Evolutionary conservation across 2,113 vertebrate genomes (phyloP).

Genomic region (Fulmarus glacialis): DNA sequence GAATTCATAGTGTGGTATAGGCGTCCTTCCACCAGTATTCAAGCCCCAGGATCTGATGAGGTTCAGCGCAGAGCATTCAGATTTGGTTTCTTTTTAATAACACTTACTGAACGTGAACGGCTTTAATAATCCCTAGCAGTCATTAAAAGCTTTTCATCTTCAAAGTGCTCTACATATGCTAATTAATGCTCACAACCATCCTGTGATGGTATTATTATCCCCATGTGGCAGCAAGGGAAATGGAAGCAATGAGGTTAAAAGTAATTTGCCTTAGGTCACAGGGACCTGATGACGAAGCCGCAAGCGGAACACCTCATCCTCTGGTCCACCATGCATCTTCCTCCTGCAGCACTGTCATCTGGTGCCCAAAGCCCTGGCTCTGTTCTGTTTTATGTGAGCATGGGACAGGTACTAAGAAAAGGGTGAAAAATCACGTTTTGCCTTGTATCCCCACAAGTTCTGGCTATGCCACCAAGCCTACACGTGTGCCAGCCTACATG

Average conservation of each 20-base stretch:
- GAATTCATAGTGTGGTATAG: background rate
- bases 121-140: slow-evolving; percentile 49
- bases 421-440: background rate
- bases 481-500: fast-evolving
- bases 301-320: background rate
- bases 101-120: slow-evolving; percentile 25
- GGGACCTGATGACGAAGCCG: background rate
- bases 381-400: background rate
- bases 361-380: background rate
- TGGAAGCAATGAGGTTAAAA: slow-evolving; percentile 47
- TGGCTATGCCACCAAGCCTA: background rate
- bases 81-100: slow-evolving; percentile 63
- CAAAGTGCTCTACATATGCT: slow-evolving; percentile 56
- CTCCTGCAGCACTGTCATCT: background rate
- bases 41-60: slow-evolving; percentile 38
- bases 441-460: background rate
- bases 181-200: slow-evolving; percentile 58
- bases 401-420: background rate
- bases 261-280: slow-evolving; percentile 42
- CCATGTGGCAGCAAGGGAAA: slow-evolving; percentile 48
- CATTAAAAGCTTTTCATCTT: slow-evolving; percentile 63
- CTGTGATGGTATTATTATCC: slow-evolving; percentile 41
- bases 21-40: background rate
- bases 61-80: slow-evolving; percentile 36
- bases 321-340: background rate